These are phyloP conservation scores for Platichthys stellatus DNA, from an alignment of 2,113 vertebrate species.

Conservation along the genomic window DNA sequence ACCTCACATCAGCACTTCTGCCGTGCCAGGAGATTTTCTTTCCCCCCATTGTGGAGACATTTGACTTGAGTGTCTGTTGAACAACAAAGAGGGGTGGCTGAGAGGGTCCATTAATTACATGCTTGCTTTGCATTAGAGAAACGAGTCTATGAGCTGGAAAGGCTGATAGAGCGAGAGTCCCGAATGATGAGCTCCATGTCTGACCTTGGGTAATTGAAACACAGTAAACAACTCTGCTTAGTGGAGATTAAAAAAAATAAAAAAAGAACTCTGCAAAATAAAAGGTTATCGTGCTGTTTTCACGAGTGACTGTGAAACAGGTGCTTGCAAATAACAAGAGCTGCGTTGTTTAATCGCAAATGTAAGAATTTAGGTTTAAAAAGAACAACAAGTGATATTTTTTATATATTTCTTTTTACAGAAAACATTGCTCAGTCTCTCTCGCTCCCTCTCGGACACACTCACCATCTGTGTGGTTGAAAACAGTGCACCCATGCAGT, in stretches of 20 bases:
- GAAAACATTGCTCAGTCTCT: not conserved
- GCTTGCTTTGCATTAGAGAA: conserved; percentile 80
- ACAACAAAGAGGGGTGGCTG: conserved; percentile 80
- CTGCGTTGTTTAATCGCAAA: conserved; percentile 7
- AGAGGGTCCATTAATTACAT: conserved; percentile 81
- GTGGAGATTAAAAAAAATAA: conserved; percentile 5
- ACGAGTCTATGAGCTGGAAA: conserved; percentile 69
- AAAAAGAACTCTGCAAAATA: no score
- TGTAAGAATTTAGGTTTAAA: no score
- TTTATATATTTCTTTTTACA: not conserved
- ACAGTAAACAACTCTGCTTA: conserved; percentile 63
- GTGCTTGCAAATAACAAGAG: conserved; percentile 2
- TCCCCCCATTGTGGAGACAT: conserved; percentile 77
- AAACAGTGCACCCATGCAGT: conserved; percentile 49
- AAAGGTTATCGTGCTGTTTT: not conserved
- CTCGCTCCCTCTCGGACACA: not conserved
- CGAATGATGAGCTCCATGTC: conserved; percentile 72
- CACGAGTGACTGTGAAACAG: conserved; percentile 31
- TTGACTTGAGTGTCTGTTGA: conserved; percentile 80
- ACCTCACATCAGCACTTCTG: conserved; percentile 77
- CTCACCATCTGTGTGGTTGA: conserved; percentile 37
- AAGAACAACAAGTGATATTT: not conserved
- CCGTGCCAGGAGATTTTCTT: conserved; percentile 71
- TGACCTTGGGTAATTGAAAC: conserved; percentile 79
- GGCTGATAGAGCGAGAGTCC: conserved; percentile 70